Conservation (phyloP, 2,888 invertebrate genomes). For the Mechanitis mazaeus region DNA sequence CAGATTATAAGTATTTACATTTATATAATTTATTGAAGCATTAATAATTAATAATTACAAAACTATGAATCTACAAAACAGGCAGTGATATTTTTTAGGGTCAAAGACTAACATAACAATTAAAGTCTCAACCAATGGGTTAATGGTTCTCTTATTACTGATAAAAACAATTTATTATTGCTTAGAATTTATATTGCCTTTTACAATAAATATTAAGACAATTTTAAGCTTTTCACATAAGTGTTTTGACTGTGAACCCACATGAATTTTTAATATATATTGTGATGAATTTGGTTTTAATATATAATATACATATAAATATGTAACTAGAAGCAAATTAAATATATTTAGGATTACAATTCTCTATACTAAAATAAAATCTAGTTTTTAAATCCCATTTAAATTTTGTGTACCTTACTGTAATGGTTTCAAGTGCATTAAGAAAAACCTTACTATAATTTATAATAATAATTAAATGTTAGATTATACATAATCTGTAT, state of each 20-base stretch:
- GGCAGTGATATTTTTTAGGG: background rate
- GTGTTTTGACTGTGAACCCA: too few relatives aligned
- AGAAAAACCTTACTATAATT: slow-evolving; percentile 1
- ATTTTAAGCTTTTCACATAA: too few relatives aligned
- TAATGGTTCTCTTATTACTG: too few relatives aligned
- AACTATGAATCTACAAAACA: background rate
- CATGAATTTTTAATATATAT: background rate
- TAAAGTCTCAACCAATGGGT: too few relatives aligned
- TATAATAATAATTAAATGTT: background rate
- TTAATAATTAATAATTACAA: background rate
- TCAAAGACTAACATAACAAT: too few relatives aligned
- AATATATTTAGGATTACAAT: background rate
- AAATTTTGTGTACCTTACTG: background rate
- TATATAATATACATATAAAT: background rate
- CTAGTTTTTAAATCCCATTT: background rate
- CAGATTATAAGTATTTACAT: slow-evolving; percentile 1
- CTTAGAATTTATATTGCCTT: too few relatives aligned
- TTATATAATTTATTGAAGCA: background rate
- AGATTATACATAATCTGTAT: slow-evolving; percentile 4
- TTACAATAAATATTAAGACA: background rate
- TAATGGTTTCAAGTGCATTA: background rate
- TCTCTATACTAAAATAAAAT: background rate
- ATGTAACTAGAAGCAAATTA: background rate
- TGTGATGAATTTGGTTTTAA: background rate
- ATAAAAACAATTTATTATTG: too few relatives aligned